Evolutionary conservation across 2,113 vertebrate genomes (phyloP), one percentile per base, ranked within the genome.

Genomic region (Tychaedon coryphoeus): DNA sequence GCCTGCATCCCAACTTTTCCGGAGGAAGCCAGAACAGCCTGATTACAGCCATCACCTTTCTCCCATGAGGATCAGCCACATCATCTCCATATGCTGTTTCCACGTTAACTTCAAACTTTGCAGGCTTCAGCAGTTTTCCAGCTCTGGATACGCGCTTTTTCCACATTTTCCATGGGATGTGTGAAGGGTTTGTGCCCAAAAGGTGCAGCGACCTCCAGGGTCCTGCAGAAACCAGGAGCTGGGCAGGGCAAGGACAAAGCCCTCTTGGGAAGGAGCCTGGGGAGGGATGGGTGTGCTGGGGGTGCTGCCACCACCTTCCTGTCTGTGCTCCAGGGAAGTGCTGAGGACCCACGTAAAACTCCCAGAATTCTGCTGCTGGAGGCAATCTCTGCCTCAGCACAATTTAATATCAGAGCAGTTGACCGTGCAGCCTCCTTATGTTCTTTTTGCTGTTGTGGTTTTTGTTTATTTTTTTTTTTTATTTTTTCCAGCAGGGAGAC

Each of bases 111-210:
- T 29, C 40, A 64, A 64, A 80, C 10, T 23, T 58, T 48, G 47
- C 51, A 78, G 31, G 20, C 36, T 78, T 31, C 19, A 17, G 34
- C 54, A n/a, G 20, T 14, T 85, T 81, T 18, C 38, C 38, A 45
- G 34, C 65, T 85, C 48, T 5, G 15, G 26, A 9, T 24, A 19
- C 0, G 0, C 7, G 7, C 11, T 33, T 25, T 20, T 51, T 5
- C n/a, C 53, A 14, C 0, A 0, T 61, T 66, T 66, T 16, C 47
- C 51, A 12, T 1, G 5, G 48, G 43, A 43, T 40, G 43, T 1
- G 4, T 20, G 9, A 86, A 33, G 0, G 4, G 50, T 18, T 74
- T 23, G 19, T 61, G 54, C 22, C 50, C 2, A 0, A 62, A 51
- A 47, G 12, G 19, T 42, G 73, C 57, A 45, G 57, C 0, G 1